These are phyloP conservation scores for Acrocephalus kingi DNA, from an alignment of 2,113 vertebrate genomes.

Conservation along the genomic window DNA sequence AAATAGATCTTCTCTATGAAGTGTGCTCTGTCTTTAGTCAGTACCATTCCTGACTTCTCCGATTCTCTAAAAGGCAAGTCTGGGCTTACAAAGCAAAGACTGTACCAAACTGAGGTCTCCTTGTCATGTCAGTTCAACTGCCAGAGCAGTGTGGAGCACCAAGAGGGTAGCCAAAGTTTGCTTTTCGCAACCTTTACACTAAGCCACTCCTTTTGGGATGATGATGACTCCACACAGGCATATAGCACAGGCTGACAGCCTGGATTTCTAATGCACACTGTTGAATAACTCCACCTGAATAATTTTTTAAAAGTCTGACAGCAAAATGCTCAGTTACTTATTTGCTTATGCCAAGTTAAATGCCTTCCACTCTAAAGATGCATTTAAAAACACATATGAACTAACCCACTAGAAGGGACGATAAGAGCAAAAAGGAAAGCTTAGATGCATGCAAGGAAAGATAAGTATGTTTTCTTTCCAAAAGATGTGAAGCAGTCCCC, in stretches of 20 bases:
- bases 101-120: not conserved
- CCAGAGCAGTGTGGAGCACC: not conserved
- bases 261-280: not conserved
- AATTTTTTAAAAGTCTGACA: not conserved
- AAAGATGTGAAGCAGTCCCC: not conserved
- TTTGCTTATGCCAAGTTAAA: not conserved
- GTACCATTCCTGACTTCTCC: not conserved
- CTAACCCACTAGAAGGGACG: not conserved
- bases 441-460: not conserved
- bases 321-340: conserved; percentile 12
- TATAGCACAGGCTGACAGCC: not conserved
- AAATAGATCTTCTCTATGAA: not conserved
- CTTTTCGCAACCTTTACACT: not conserved
- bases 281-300: not conserved
- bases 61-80: not conserved
- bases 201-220: not conserved
- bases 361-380: not conserved
- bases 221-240: not conserved
- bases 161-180: not conserved
- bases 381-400: not conserved
- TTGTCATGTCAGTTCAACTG: not conserved
- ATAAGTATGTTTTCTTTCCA: not conserved
- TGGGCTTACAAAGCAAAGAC: not conserved
- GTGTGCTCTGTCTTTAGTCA: not conserved
- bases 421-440: not conserved